Evolutionary conservation across 2,797 vertebrate species (phyloP).

Genomic region (Enteromius unitaeniatus): DNA sequence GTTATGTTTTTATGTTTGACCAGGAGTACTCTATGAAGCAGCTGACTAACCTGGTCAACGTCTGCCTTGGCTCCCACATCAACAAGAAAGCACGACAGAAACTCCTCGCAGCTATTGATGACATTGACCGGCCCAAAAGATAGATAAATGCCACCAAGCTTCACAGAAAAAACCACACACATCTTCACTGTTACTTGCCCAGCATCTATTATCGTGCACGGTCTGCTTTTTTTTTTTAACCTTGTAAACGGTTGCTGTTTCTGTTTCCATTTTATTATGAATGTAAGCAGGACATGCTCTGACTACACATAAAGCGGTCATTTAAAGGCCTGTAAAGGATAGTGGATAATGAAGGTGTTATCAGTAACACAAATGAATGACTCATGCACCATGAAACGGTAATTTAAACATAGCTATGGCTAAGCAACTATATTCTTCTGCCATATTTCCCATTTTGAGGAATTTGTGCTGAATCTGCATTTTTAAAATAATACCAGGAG

Average conservation of each 20-base stretch:
- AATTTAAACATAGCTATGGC: conserved; percentile 5
- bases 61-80: conserved; percentile 96
- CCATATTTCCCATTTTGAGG: conserved; percentile 9
- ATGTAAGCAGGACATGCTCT: conserved; percentile 32
- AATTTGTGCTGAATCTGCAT: background rate
- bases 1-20: conserved; percentile 43
- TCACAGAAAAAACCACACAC: conserved; percentile 2
- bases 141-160: conserved; percentile 67
- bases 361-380: conserved; percentile 16
- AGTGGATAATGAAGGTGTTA: conserved; percentile 8
- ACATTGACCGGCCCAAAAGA: conserved; percentile 96
- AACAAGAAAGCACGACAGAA: conserved; percentile 98
- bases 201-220: background rate
- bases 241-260: background rate
- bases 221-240: conserved; percentile 5
- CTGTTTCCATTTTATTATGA: conserved; percentile 41
- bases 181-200: conserved; percentile 8
- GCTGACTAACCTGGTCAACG: conserved; percentile 94
- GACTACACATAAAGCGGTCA: background rate
- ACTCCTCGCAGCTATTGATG: conserved; percentile 94
- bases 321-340: conserved; percentile 9
- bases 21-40: conserved; percentile 99
- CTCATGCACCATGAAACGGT: background rate
- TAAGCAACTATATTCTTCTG: conserved; percentile 1
- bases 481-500: background rate